Conservation (phyloP, 2,888 invertebrate species). For the Microchrysa polita region DNA sequence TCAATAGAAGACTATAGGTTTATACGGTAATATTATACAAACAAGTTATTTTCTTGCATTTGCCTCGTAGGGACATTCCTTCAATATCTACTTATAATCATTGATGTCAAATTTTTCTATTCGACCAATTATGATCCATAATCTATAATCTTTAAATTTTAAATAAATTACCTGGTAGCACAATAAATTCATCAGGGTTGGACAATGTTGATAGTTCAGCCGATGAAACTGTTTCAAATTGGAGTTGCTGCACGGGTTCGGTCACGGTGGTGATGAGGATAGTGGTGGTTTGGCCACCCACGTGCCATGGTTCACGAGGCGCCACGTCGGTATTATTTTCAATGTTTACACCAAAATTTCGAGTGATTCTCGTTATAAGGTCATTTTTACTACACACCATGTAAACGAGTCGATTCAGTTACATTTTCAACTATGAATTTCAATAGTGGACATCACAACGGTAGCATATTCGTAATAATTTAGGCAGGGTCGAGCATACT, state of each 20-base stretch:
- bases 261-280: slow-evolving; percentile 46
- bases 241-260: neutral
- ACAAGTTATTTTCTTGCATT: too few relatives aligned
- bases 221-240: neutral
- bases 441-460: neutral
- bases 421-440: slow-evolving; percentile 20
- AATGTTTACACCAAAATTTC: slow-evolving; percentile 24
- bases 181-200: slow-evolving; percentile 45
- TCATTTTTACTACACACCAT: slow-evolving; percentile 29
- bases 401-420: slow-evolving; percentile 6
- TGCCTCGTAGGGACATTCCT: too few relatives aligned
- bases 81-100: too few relatives aligned
- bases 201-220: slow-evolving; percentile 27
- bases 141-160: too few relatives aligned
- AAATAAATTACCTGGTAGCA: slow-evolving; percentile 46
- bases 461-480: too few relatives aligned
- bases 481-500: too few relatives aligned
- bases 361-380: slow-evolving; percentile 12
- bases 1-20: too few relatives aligned
- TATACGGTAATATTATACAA: too few relatives aligned
- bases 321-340: slow-evolving; percentile 46
- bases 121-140: too few relatives aligned
- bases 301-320: slow-evolving; percentile 49
- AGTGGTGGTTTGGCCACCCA: slow-evolving; percentile 47
- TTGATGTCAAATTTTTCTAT: too few relatives aligned